These are phyloP conservation scores for Halichoerus grypus DNA, from an alignment of 2,113 vertebrate species.

Conservation along the genomic window DNA sequence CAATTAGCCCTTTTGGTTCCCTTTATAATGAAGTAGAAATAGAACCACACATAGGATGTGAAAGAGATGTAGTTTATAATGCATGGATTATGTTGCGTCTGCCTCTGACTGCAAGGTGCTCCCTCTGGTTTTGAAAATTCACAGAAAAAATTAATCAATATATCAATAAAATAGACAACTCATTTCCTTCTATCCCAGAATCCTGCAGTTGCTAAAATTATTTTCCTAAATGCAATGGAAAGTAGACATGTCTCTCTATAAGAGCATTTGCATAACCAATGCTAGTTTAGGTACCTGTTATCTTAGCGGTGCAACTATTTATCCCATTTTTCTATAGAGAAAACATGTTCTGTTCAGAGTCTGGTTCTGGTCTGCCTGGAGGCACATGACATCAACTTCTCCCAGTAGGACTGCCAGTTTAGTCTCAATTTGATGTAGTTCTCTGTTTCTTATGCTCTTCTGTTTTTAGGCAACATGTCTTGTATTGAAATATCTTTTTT, in stretches of 20 bases:
- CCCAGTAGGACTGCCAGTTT: background rate
- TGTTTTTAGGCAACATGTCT: background rate
- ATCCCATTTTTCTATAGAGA: background rate
- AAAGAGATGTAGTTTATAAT: background rate
- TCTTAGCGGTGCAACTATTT: background rate
- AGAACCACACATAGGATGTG: background rate
- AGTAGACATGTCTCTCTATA: background rate
- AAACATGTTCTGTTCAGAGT: background rate
- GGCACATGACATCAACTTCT: background rate
- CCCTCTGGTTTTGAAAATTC: constrained; percentile 48
- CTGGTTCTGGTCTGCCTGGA: background rate
- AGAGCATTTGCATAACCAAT: background rate
- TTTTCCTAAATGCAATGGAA: constrained; percentile 63
- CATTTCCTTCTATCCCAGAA: background rate
- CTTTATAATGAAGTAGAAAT: background rate
- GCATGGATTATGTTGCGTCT: background rate
- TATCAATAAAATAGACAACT: background rate
- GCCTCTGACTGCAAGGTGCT: background rate
- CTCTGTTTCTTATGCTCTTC: background rate
- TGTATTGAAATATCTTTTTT: background rate
- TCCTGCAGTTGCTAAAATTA: constrained; percentile 61
- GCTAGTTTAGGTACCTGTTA: background rate
- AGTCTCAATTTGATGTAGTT: background rate
- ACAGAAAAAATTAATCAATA: constrained; percentile 20
- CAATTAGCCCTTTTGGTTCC: background rate